Evolutionary conservation across 2,113 vertebrate genomes (phyloP).

Genomic region (Ceratotherium simum): DNA sequence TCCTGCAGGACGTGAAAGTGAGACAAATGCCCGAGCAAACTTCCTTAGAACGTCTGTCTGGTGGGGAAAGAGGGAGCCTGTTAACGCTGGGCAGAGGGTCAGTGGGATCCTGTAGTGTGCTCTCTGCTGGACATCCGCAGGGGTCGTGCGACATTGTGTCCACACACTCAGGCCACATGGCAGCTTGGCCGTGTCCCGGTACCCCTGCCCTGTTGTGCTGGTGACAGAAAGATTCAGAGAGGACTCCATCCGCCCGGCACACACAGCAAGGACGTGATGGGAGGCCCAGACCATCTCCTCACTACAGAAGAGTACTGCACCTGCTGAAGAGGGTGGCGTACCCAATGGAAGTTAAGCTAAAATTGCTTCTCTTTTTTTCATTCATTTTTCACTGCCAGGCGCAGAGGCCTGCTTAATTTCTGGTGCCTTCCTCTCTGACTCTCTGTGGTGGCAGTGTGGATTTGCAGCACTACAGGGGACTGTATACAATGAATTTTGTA

Average conservation of each 20-base stretch:
- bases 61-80: background rate
- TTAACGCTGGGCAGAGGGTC: background rate
- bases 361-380: background rate
- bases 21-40: background rate
- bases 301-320: fast-evolving
- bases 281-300: background rate
- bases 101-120: fast-evolving
- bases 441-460: background rate
- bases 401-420: background rate
- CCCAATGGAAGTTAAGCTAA: background rate
- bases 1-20: background rate
- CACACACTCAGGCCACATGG: background rate
- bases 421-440: background rate
- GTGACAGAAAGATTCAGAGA: background rate
- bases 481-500: background rate
- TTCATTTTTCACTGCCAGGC: background rate
- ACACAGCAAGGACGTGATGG: fast-evolving
- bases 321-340: background rate
- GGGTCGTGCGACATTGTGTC: fast-evolving
- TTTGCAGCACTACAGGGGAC: background rate
- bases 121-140: fast-evolving
- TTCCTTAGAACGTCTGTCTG: background rate
- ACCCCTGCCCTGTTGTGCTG: too few relatives aligned
- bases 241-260: fast-evolving
- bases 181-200: background rate